These are phyloP conservation scores for Myopa testacea DNA, from an alignment of 2,888 invertebrate species.

Conservation along the genomic window DNA sequence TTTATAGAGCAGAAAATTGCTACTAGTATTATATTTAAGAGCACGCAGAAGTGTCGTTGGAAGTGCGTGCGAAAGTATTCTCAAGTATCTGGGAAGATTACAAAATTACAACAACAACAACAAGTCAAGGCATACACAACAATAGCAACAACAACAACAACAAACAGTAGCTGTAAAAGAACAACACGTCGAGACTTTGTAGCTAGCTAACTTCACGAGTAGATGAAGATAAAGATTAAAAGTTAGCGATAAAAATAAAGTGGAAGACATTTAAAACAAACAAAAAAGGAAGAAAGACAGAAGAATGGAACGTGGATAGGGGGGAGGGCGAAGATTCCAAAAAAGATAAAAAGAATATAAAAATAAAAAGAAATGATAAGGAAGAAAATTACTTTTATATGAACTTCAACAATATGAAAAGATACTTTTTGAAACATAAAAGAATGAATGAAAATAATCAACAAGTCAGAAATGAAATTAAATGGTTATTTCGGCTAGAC, in stretches of 20 bases:
- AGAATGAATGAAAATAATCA: too few relatives aligned
- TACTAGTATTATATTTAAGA: slow-evolving; percentile 49
- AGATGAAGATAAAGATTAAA: slow-evolving; percentile 31
- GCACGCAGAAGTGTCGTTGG: slow-evolving; percentile 41
- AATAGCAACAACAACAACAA: slow-evolving; percentile 8
- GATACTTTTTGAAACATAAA: too few relatives aligned
- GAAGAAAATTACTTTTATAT: too few relatives aligned
- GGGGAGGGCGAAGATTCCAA: background rate
- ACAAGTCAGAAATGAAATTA: too few relatives aligned
- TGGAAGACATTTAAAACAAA: background rate
- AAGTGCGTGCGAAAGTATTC: background rate
- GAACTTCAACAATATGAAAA: too few relatives aligned
- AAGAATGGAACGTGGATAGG: background rate
- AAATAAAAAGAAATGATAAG: too few relatives aligned
- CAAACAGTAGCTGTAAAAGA: background rate
- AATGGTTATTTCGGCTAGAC: too few relatives aligned
- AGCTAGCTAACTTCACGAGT: background rate
- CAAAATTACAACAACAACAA: slow-evolving; percentile 1
- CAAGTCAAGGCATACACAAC: background rate
- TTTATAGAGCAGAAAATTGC: slow-evolving; percentile 62
- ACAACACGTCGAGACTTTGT: too few relatives aligned
- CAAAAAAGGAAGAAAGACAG: background rate
- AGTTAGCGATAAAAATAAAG: background rate
- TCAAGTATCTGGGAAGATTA: background rate
- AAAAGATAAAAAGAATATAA: too few relatives aligned